Base-by-base conservation (phyloP, 2,797 vertebrate species). In the Malacoctenus gilli region DNA sequence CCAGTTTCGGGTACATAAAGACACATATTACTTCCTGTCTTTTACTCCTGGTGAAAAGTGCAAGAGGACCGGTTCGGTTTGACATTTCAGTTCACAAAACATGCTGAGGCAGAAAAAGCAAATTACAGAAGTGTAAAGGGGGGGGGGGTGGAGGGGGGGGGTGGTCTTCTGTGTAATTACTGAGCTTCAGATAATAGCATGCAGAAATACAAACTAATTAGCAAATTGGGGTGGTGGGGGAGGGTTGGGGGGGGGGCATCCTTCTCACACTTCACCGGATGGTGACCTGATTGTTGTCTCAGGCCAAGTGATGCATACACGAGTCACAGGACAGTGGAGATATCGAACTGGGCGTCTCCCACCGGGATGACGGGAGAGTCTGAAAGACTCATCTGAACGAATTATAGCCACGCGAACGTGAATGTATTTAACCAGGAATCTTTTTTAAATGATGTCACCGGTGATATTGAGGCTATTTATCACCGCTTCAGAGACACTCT, bases 121-220 rank as follows among this genome's bases (percentile, higher is more conserved):
- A 38, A 38, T 70, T 39, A 41, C 28, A 46, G 31, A 21, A n/a
- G n/a, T n/a, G n/a, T n/a, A n/a, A n/a, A 42, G 55, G 35, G 36
- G 30, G 37, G 25, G 36, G 30, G 35, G 21, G 31, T 28, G 20
- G 12, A 18, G 43, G 43, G 50, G 51, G 41, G 4, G 25, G 9
- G 25, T 5, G 25, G 25, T 9, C 25, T 66, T 36, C 43, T 43
- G 68, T 75, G 77, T 79, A 82, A 80, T 79, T 78, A 74, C 38
- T 54, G 72, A 68, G 48, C 68, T 56, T 46, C 47, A 56, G 63
- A 80, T 79, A 81, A 50, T 42, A 49, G 31, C 54, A 49, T 12
- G 12, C 59, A 68, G 46, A 79, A 36, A 6, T 55, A 60, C 19
- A 57, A 23, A 16, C 70, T 77, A 81, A 85, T 79, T 85, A 57